These are phyloP conservation scores for Galerucella calmariensis DNA, from an alignment of 2,888 invertebrate genomes.

Conservation along the genomic window DNA sequence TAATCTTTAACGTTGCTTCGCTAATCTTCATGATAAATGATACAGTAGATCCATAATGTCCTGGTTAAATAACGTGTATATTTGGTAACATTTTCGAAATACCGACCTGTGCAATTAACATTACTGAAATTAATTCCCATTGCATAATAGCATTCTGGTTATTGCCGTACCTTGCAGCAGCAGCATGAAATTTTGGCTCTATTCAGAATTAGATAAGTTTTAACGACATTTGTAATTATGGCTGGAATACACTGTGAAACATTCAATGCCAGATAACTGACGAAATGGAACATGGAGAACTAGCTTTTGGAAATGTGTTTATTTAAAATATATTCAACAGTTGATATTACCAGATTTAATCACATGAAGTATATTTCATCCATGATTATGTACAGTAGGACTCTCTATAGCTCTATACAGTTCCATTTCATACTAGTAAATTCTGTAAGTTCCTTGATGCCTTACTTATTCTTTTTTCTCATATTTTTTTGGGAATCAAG, in stretches of 20 bases:
- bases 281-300: not conserved
- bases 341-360: not conserved
- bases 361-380: too few species aligned
- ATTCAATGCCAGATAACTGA: not conserved
- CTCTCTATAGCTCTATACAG: too few species aligned
- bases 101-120: constrained; percentile 2
- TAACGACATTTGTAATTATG: constrained; percentile 9
- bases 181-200: constrained; percentile 6
- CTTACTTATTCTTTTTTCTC: too few species aligned
- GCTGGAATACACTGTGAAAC: not conserved
- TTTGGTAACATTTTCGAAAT: not conserved
- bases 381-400: too few species aligned
- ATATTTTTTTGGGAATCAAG: too few species aligned
- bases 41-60: not conserved
- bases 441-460: too few species aligned
- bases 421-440: too few species aligned
- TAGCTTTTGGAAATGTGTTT: not conserved
- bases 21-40: not conserved
- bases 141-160: constrained; percentile 8
- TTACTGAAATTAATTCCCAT: constrained; percentile 9
- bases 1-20: too few species aligned
- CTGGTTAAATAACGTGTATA: not conserved
- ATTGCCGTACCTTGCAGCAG: constrained; percentile 1
- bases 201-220: constrained; percentile 14
- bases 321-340: not conserved